phyloP scores from a whole-genome alignment of 2,797 vertebrate genomes.

The Galago senegalensis region DNA sequence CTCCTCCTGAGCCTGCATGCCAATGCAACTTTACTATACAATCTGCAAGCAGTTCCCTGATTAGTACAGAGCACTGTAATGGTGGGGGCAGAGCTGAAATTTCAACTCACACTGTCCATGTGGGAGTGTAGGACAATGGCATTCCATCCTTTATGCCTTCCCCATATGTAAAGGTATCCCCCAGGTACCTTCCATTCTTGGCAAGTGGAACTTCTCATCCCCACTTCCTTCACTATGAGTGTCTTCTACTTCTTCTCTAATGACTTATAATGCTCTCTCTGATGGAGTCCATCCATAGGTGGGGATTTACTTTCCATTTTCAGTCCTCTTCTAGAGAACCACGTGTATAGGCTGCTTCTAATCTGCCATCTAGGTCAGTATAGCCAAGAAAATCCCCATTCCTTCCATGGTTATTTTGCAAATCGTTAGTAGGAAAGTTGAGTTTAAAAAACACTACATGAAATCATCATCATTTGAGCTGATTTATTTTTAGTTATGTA shows the following conservation, averaged over 20 bases:
- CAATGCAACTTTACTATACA: too few relatives aligned
- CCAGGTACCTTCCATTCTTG: too few relatives aligned
- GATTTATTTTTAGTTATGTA: not conserved
- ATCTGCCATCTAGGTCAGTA: not conserved
- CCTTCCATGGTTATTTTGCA: not conserved
- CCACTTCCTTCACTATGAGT: not conserved
- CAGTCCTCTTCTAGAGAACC: not conserved
- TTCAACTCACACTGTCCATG: too few relatives aligned
- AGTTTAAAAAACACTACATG: not conserved
- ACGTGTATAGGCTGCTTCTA: not conserved
- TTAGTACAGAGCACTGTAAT: too few relatives aligned
- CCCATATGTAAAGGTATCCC: too few relatives aligned
- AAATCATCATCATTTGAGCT: not conserved
- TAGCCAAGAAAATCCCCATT: not conserved
- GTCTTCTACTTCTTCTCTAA: not conserved
- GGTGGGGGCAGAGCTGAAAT: too few relatives aligned
- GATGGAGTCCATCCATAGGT: not conserved
- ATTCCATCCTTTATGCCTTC: too few relatives aligned
- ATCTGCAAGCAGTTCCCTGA: too few relatives aligned
- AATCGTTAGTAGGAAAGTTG: not conserved
- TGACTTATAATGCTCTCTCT: not conserved
- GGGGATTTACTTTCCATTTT: not conserved
- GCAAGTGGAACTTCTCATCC: too few relatives aligned
- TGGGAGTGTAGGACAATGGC: too few relatives aligned
- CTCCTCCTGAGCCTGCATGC: too few relatives aligned